These are phyloP conservation scores for Trachymyrmex cornetzi DNA, from an alignment of 1,140 invertebrate species.

Conservation along the genomic window DNA sequence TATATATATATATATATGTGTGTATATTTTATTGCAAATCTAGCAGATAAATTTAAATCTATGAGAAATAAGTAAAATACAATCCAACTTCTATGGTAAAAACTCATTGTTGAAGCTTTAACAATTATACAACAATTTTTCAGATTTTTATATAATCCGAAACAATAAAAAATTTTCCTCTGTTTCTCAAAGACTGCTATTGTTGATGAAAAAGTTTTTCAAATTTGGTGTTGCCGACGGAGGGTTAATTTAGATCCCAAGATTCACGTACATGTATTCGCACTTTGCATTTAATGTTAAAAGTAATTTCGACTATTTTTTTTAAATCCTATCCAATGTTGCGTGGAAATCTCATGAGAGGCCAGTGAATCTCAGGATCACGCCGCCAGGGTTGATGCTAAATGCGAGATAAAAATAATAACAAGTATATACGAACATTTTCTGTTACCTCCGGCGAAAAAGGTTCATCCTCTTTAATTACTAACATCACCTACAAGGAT, in stretches of 20 bases:
- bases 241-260: background rate
- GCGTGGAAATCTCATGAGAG: background rate
- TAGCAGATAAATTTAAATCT: too few species aligned
- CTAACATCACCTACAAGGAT: background rate
- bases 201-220: too few species aligned
- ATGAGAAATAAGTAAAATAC: too few species aligned
- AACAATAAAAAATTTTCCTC: too few species aligned
- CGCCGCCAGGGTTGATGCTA: background rate
- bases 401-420: constrained; percentile 14
- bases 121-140: too few species aligned
- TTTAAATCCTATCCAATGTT: background rate
- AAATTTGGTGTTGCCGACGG: too few species aligned
- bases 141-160: too few species aligned
- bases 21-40: too few species aligned
- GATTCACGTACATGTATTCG: background rate
- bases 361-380: background rate
- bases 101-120: too few species aligned
- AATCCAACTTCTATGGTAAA: too few species aligned
- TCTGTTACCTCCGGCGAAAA: background rate
- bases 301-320: background rate
- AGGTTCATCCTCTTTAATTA: background rate
- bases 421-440: background rate
- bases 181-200: too few species aligned
- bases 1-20: too few species aligned
- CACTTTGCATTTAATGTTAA: background rate